Conservation (phyloP, 2,113 vertebrate species). For the Cichladusa arquata region DNA sequence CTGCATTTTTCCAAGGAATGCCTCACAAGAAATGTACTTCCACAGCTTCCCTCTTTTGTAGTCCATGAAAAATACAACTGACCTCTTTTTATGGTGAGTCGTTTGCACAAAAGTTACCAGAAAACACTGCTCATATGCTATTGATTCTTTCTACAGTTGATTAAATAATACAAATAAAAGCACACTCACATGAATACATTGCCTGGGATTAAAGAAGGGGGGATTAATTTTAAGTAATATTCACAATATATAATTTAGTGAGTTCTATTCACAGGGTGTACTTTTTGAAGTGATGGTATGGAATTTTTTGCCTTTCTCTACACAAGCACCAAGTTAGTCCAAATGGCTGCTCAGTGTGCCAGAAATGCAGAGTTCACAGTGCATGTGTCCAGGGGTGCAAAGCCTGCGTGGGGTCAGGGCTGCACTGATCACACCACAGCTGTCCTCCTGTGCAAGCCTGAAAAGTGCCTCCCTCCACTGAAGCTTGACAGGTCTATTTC, state of each 20-base stretch:
- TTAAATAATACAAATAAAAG: not conserved
- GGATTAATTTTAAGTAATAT: not conserved
- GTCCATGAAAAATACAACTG: not conserved
- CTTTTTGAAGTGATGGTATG: not conserved
- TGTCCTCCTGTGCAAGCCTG: not conserved
- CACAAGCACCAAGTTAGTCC: not conserved
- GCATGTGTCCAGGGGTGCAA: not conserved
- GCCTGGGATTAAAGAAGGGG: not conserved
- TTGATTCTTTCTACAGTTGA: not conserved
- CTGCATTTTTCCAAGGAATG: not conserved
- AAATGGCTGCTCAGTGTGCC: not conserved
- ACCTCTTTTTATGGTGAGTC: not conserved
- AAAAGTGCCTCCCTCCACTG: not conserved
- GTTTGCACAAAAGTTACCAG: not conserved
- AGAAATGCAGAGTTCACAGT: not conserved
- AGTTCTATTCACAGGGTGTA: not conserved
- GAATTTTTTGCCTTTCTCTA: not conserved
- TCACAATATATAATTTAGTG: not conserved
- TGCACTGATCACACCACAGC: accelerated
- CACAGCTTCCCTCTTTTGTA: not conserved
- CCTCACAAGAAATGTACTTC: not conserved
- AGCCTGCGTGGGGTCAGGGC: not conserved
- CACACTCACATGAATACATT: not conserved
- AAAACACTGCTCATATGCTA: not conserved
- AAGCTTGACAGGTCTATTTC: not conserved